Evolutionary conservation across 2,113 vertebrate genomes (phyloP).

Genomic region (Zosterops borbonicus): DNA sequence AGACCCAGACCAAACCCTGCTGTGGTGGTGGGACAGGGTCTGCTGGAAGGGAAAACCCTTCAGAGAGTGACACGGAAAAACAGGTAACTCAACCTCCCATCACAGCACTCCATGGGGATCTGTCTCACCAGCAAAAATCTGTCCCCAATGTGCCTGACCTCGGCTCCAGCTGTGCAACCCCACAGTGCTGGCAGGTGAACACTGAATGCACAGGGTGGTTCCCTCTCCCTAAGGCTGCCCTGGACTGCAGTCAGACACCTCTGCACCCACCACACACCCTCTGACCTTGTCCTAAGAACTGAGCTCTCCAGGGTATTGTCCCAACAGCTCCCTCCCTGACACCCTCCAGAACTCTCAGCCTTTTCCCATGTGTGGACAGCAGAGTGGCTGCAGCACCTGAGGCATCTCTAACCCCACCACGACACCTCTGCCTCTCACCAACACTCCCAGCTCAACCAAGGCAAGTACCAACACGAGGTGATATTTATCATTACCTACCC

Average conservation of each 20-base stretch:
- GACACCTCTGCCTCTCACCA: background rate
- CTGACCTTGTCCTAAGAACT: accelerated
- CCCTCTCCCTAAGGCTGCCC: background rate
- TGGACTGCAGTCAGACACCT: background rate
- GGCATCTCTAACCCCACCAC: background rate
- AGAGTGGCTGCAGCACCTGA: background rate
- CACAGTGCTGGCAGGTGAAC: background rate
- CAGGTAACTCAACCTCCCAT: background rate
- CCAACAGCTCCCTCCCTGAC: background rate
- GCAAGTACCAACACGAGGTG: background rate
- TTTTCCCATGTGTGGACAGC: accelerated
- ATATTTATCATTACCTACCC: background rate
- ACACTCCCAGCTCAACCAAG: background rate
- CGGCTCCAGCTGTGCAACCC: background rate
- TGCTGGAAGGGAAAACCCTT: background rate
- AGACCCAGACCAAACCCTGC: background rate
- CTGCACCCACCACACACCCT: background rate
- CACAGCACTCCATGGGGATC: background rate
- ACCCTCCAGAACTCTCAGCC: too few species aligned
- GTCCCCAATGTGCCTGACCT: background rate
- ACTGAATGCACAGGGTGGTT: background rate
- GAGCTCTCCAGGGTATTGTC: accelerated
- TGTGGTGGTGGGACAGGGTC: background rate
- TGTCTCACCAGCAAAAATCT: background rate
- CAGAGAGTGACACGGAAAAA: accelerated